Evolutionary conservation across 2,797 vertebrate species (phyloP).

Genomic region (Micrastur ruficollis): DNA sequence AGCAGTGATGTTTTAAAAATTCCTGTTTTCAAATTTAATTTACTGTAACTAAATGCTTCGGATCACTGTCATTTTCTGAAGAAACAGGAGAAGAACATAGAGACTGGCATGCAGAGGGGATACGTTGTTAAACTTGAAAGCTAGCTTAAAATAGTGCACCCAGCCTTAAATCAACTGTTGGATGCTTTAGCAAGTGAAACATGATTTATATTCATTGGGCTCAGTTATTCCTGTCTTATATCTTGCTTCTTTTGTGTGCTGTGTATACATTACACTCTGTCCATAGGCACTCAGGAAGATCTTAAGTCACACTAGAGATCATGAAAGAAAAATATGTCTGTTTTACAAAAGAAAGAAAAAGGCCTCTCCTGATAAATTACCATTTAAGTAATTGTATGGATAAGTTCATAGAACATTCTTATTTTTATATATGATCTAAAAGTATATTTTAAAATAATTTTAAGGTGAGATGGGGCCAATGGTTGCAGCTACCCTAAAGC

Average conservation of each 20-base stretch:
- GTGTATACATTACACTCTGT: not conserved
- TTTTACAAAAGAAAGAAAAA: not conserved
- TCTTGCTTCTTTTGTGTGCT: not conserved
- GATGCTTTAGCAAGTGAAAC: not conserved
- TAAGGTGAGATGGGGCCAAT: slow-evolving; percentile 94
- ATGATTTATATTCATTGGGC: not conserved
- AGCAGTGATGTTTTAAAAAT: not conserved
- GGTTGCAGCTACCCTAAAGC: slow-evolving; percentile 93
- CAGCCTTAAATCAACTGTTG: not conserved
- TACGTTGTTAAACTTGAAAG: not conserved
- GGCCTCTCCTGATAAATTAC: not conserved
- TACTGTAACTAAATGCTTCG: not conserved
- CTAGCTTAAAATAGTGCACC: not conserved
- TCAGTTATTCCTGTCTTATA: not conserved
- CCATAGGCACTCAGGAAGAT: not conserved
- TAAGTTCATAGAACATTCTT: not conserved
- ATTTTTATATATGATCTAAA: not conserved
- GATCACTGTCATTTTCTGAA: not conserved
- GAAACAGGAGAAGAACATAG: not conserved
- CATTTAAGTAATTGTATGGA: not conserved
- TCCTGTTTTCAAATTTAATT: not conserved
- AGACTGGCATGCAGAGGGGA: not conserved
- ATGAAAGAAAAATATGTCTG: not conserved
- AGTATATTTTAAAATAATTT: not conserved
- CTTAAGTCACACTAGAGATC: not conserved